Percentiles rank a stretch among this genome's conserved stretches.
These are phyloP conservation scores for Clupea harengus DNA, from an alignment of 2,113 vertebrate genomes.

Conservation along the genomic window DNA sequence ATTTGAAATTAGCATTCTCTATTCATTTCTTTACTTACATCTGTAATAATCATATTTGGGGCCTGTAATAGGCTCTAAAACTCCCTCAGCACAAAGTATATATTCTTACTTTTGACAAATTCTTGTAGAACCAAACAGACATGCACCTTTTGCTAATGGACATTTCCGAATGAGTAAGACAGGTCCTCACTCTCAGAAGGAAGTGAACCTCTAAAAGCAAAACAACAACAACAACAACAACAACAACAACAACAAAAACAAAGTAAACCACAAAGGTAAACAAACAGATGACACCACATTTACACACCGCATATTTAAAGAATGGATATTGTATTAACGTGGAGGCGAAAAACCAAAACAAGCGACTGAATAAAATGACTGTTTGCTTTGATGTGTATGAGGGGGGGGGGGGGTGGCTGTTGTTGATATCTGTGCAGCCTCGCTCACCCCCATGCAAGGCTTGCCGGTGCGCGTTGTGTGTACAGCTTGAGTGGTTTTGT, in stretches of 20 bases:
- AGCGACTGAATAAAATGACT: not conserved
- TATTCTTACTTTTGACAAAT: not conserved
- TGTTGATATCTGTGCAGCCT: not conserved
- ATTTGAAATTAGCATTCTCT: conserved; percentile 29
- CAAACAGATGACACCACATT: conserved; percentile 3
- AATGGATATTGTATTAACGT: conserved; percentile 7
- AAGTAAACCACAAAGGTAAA: not conserved
- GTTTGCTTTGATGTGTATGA: not conserved
- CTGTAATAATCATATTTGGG: not conserved
- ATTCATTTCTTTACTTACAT: conserved; percentile 5
- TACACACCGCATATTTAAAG: conserved; percentile 1
- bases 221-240: not conserved
- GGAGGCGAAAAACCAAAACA: not conserved
- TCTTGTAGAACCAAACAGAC: not conserved
- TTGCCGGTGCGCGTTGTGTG: not conserved
- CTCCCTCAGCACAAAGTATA: not conserved
- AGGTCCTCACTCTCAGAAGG: not conserved
- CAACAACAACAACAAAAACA: not conserved
- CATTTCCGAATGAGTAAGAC: not conserved
- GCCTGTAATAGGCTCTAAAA: too few species aligned
- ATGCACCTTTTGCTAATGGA: not conserved
- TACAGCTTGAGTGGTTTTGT: conserved; percentile 26
- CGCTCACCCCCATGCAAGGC: not conserved
- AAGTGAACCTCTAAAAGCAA: not conserved
- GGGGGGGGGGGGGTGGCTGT: not conserved